phyloP scores from a whole-genome alignment of 2,888 invertebrate genomes.

The Eristalis tenax region DNA sequence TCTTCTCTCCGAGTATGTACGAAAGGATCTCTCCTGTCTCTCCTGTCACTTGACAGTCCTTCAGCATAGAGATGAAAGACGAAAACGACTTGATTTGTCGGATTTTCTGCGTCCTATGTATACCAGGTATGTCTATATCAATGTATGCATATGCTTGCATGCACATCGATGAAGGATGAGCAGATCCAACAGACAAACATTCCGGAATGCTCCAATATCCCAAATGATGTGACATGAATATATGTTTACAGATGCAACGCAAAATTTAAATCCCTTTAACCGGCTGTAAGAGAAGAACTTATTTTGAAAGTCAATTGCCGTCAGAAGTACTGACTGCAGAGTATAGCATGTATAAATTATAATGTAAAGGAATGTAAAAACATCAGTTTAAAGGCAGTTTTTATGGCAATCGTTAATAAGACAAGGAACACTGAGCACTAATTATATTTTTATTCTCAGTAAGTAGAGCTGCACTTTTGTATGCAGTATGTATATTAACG shows the following conservation, averaged over 20 bases:
- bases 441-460: constrained; percentile 52
- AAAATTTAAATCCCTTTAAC: constrained; percentile 21
- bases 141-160: background rate
- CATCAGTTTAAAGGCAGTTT: constrained; percentile 37
- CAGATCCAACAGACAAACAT: constrained; percentile 48
- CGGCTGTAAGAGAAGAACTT: constrained; percentile 59
- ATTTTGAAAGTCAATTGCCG: constrained; percentile 64
- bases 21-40: constrained; percentile 16
- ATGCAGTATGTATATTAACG: background rate
- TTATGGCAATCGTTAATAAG: constrained; percentile 30
- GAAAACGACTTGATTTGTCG: no score
- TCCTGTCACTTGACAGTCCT: constrained; percentile 43
- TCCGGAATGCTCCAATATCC: background rate
- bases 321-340: constrained; percentile 9
- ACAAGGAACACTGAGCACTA: constrained; percentile 56
- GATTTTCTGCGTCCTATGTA: no score
- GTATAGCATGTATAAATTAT: constrained; percentile 25
- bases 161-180: constrained; percentile 65
- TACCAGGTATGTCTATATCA: background rate
- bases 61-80: constrained; percentile 37
- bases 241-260: background rate
- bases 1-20: constrained; percentile 17
- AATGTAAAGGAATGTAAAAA: constrained; percentile 4
- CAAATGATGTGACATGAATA: constrained; percentile 39
- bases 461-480: constrained; percentile 7